Evolutionary conservation across 2,113 vertebrate genomes (phyloP), one percentile per base, ranked within the genome.

Genomic region (Pseudorhombus dupliciocellatus): DNA sequence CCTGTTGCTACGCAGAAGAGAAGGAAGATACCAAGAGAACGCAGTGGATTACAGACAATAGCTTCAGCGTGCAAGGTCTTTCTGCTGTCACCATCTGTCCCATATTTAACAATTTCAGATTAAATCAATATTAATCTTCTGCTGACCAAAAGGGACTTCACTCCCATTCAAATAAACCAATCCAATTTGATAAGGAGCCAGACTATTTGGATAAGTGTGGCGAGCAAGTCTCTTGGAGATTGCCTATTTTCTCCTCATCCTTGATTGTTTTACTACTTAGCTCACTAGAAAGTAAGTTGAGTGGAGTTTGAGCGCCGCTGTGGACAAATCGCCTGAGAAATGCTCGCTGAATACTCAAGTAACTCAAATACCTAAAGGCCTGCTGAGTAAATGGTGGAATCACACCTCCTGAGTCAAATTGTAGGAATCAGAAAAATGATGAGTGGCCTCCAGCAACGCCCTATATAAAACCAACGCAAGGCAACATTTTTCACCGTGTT

Each of bases 71-170:
- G 84, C 83, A 83, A 89, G 73, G 68, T 80, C 75, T 69, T 89
- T 76, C 70, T 67, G 28, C 75, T 80, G 68, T 79, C 73, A 79
- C 81, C 54, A 83, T 89, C 77, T 83, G 71, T 75, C 74, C 69
- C 73, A 72, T 86, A 89, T 91, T 91, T 87, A 86, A 89, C 84
- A 76, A 89, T 89, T 90, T 90, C 61, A 89, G 86, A 91, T 92
- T 86, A 88, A 87, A 91, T 93, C 89, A 89, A 85, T 86, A 87
- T 74, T 88, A 87, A 92, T 88, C 81, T 77, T 74, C 77, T 24
- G 48, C 75, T 80, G 81, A 86, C 87, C 89, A 86, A 91, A 90
- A 79, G 72, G 76, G 75, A 89, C 72, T 71, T 74, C 73, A 64
- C 50, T 80, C 34, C 63, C 60, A 86, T 92, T 91, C 75, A 87